Conservation (phyloP, 2,797 vertebrate species). For the Urosaurus nigricauda region DNA sequence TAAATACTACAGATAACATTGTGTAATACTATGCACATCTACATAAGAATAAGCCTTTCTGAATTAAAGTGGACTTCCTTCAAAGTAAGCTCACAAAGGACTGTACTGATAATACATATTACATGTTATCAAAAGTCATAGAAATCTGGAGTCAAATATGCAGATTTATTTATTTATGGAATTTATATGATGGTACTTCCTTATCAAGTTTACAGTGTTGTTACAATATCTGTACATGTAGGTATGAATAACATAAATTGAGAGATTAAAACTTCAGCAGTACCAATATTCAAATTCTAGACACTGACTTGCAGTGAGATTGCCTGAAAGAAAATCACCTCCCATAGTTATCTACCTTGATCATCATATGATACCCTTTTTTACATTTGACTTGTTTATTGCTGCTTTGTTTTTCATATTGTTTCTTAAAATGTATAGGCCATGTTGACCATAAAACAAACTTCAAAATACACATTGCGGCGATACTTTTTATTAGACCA, state of each 20-base stretch:
- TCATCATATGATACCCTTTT: neutral
- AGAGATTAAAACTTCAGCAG: neutral
- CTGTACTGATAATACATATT: neutral
- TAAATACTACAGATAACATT: no score
- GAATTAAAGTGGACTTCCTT: no score
- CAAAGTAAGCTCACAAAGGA: neutral
- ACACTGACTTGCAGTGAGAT: neutral
- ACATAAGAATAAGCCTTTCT: no score
- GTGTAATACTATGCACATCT: no score
- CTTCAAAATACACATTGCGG: no score
- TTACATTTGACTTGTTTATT: neutral
- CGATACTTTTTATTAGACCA: no score
- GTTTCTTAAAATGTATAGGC: neutral
- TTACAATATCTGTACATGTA: neutral
- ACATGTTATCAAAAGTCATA: neutral
- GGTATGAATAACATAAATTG: neutral
- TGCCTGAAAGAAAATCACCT: neutral
- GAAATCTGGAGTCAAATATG: neutral
- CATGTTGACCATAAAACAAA: no score
- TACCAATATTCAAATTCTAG: neutral
- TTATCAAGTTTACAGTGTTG: neutral
- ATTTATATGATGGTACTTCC: neutral
- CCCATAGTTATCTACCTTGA: neutral
- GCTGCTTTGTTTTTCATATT: neutral
- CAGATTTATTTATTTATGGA: neutral